These are phyloP conservation scores for Limnephilus rhombicus DNA, from an alignment of 2,888 invertebrate species.

Conservation along the genomic window DNA sequence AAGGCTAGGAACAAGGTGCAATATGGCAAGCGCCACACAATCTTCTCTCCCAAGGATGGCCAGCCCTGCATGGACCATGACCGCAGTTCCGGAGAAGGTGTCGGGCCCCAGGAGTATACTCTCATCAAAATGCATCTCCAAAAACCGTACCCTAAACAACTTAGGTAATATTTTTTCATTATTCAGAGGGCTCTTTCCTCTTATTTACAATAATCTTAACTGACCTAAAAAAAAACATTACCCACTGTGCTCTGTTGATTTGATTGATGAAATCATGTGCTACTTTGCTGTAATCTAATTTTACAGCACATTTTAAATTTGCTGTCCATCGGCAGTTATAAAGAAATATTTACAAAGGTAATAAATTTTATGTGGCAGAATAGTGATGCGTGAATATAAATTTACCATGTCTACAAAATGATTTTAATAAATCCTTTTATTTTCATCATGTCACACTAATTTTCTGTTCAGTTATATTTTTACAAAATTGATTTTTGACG, in stretches of 20 bases:
- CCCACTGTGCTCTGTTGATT: neutral
- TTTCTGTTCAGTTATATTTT: no score
- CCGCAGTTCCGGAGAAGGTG: conserved; percentile 96
- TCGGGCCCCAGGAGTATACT: conserved; percentile 98
- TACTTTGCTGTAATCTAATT: neutral
- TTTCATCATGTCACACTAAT: no score
- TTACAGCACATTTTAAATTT: neutral
- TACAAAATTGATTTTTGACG: neutral
- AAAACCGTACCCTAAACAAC: conserved; percentile 83
- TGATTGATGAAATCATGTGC: neutral
- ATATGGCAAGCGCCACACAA: conserved; percentile 98
- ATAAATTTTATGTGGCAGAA: neutral
- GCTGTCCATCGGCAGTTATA: neutral
- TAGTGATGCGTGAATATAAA: neutral
- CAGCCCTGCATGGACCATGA: conserved; percentile 99
- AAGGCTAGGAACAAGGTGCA: conserved; percentile 92
- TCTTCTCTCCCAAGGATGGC: conserved; percentile 96
- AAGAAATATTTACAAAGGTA: neutral
- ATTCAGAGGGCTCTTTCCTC: neutral
- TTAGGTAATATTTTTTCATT: conserved; percentile 78
- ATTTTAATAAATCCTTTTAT: neutral
- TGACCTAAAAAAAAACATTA: neutral
- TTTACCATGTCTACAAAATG: neutral
- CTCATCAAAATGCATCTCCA: conserved; percentile 94
- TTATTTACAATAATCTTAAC: neutral